These are phyloP conservation scores for Sula dactylatra DNA, from an alignment of 2,113 vertebrate species.

Conservation along the genomic window DNA sequence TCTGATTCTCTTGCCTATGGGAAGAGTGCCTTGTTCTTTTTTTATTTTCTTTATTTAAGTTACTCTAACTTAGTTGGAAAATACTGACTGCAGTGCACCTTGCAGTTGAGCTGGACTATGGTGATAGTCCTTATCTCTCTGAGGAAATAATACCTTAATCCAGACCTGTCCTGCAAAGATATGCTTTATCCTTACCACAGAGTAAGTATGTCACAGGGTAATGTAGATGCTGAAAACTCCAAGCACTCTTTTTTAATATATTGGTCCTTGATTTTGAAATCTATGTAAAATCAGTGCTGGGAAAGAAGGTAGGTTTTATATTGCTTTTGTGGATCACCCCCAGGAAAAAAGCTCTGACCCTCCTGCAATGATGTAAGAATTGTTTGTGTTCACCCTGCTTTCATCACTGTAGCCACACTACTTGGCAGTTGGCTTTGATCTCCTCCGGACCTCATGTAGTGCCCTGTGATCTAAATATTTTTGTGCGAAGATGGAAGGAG, in stretches of 20 bases:
- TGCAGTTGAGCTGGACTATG: not conserved
- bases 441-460: not conserved
- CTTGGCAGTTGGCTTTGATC: not conserved
- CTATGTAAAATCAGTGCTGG: not conserved
- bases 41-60: not conserved
- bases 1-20: not conserved
- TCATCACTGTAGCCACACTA: not conserved
- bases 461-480: not conserved
- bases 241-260: not conserved
- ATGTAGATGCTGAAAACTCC: not conserved
- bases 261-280: not conserved
- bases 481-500: not conserved
- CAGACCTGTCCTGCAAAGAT: not conserved
- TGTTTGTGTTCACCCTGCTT: not conserved
- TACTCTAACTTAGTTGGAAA: not conserved
- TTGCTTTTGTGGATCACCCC: not conserved
- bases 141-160: not conserved
- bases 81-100: not conserved
- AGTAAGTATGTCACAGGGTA: not conserved
- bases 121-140: not conserved
- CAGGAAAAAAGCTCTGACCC: not conserved
- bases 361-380: fast-evolving
- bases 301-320: not conserved
- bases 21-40: not conserved
- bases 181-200: not conserved